Base-by-base conservation (phyloP, 1,140 invertebrate genomes). In the Leptestheria dahalacensis region DNA sequence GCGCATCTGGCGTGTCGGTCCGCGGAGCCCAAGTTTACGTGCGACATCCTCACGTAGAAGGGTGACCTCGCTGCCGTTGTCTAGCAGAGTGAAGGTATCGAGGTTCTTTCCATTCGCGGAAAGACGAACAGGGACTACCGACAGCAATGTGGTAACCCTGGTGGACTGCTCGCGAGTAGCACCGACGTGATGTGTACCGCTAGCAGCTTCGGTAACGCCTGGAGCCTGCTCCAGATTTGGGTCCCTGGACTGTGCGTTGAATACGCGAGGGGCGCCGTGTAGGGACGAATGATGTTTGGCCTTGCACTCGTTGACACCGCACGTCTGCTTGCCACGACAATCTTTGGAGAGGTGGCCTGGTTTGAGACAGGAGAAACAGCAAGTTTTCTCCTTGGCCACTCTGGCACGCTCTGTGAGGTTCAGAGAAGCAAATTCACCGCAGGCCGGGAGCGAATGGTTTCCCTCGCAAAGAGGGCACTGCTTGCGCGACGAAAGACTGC, bases 241-340 rank as follows among this genome's bases (percentile, higher is more conserved):
- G n/a, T n/a, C n/a, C n/a, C n/a, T n/a, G n/a, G n/a, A n/a, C n/a
- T n/a, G n/a, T n/a, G n/a, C n/a, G n/a, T n/a, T n/a, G 24, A n/a
- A 56, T 6, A 56, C 24, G 25, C 53, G 21, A 18, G 53, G 53
- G 6, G 53, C 53, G 10, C 53, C 53, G 24, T 56, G 53, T 9
- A 56, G 53, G 9, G 41, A 29, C 18, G 53, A 28, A 15, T 56
- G 53, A 29, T 56, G 53, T 3, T 9, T 15, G 21, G 23, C 9
- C 18, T 56, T 29, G n/a, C 53, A 56, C 24, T 28, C 53, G 25
- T 56, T 41, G 2, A 25, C 26, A 2, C 11, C 11, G n/a, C 53
- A 56, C 9, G 11, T 0, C 21, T 24, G 21, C 53, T 29, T 56
- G 10, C 21, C 26, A 15, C 53, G 26, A 56, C 53, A 56, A 23